Evolutionary conservation across 2,113 vertebrate species (phyloP).

Genomic region (Scartelaos histophorus): DNA sequence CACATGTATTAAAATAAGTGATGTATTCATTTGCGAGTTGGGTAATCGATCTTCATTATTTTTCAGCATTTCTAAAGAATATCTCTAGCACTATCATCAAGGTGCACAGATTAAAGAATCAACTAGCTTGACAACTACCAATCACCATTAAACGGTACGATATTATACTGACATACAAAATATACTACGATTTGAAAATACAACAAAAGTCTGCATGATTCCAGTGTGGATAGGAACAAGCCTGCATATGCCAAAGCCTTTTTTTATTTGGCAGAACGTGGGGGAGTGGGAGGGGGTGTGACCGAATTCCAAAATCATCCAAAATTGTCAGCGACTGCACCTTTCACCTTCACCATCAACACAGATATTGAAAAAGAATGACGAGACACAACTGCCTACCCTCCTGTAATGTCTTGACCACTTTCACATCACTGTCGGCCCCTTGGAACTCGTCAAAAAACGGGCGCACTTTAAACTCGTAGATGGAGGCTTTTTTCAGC

Average conservation of each 20-base stretch:
- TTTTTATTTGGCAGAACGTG: not conserved
- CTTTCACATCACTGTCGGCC: constrained; percentile 91
- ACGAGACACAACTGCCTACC: constrained; percentile 60
- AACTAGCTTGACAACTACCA: not conserved
- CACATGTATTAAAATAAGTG: not conserved
- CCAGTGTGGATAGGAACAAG: too few species aligned
- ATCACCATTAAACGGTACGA: not conserved
- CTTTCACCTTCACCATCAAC: not conserved
- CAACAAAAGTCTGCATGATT: too few species aligned
- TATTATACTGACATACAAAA: too few species aligned
- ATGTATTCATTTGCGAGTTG: too few species aligned
- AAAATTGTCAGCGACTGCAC: not conserved
- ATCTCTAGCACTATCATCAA: not conserved
- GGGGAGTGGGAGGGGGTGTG: not conserved
- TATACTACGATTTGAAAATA: too few species aligned
- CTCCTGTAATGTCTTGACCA: constrained; percentile 91
- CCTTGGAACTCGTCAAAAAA: constrained; percentile 98
- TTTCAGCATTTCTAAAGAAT: not conserved
- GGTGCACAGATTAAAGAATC: not conserved
- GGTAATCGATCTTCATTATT: not conserved
- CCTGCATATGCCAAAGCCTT: not conserved
- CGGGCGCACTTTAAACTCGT: constrained; percentile 92
- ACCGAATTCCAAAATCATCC: not conserved
- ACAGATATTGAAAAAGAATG: not conserved
- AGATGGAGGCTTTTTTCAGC: constrained; percentile 88